A percentile compares a stretch with the other conserved stretches of the same genome.
Conservation (phyloP, 1,140 invertebrate species). For the Ptiloglossa arizonensis region DNA sequence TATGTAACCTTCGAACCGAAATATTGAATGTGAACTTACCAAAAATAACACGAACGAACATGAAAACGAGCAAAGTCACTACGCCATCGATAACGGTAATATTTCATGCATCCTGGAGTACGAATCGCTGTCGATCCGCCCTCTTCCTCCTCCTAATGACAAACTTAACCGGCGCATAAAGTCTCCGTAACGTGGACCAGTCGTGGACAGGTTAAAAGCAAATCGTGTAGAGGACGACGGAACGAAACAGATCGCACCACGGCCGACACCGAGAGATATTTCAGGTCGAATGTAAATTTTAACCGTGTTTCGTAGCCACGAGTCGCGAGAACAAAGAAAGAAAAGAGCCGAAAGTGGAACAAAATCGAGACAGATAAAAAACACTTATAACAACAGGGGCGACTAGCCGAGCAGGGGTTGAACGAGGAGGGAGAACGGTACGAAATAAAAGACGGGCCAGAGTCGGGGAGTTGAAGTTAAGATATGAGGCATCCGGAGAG, state of each 20-base stretch:
- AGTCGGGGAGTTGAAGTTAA: slow-evolving; percentile 62
- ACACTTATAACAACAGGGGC: not conserved
- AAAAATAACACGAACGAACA: not conserved
- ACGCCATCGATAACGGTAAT: not conserved
- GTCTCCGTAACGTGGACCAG: slow-evolving; percentile 23
- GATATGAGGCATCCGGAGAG: slow-evolving; percentile 59
- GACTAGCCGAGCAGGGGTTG: accelerated
- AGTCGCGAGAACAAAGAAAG: slow-evolving; percentile 3
- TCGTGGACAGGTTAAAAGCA: slow-evolving; percentile 51
- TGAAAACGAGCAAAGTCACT: not conserved
- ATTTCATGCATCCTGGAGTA: not conserved
- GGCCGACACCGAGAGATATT: slow-evolving; percentile 60
- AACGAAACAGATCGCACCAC: slow-evolving; percentile 67
- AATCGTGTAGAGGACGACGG: slow-evolving; percentile 41
- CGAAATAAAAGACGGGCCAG: slow-evolving; percentile 36
- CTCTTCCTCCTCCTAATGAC: not conserved
- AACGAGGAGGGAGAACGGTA: not conserved
- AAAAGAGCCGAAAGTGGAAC: not conserved
- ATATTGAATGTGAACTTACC: too few relatives aligned
- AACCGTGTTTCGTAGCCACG: slow-evolving; percentile 32
- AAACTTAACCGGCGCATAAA: slow-evolving; percentile 21
- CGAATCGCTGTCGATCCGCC: not conserved
- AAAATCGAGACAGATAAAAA: slow-evolving; percentile 21
- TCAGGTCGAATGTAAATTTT: slow-evolving; percentile 68
- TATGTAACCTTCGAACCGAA: too few relatives aligned